Evolutionary conservation across 1,140 invertebrate species (phyloP).

Genomic region (Harlomillsia oculata): DNA sequence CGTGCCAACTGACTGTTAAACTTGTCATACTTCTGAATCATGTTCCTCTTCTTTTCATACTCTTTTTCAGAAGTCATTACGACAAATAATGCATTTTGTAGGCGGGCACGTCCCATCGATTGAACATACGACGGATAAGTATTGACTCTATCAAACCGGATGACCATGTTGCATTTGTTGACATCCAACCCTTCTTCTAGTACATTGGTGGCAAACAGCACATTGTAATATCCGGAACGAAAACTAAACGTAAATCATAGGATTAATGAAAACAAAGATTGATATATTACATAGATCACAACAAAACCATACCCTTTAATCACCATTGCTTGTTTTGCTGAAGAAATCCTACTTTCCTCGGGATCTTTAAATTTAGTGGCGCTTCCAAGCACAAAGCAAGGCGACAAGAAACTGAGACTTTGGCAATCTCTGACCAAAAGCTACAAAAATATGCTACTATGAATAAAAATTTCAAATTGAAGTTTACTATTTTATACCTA

Average conservation of each 20-base stretch:
- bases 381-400: constrained; percentile 56
- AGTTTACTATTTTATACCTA: neutral
- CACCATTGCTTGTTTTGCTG: constrained; percentile 52
- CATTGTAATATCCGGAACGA: constrained; percentile 44
- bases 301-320: constrained; percentile 37
- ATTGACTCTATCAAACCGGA: constrained; percentile 51
- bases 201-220: constrained; percentile 14
- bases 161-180: constrained; percentile 11
- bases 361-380: neutral
- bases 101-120: constrained; percentile 62
- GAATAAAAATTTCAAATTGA: neutral
- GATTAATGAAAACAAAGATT: neutral
- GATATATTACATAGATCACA: neutral
- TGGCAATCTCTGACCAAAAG: no score
- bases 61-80: constrained; percentile 42
- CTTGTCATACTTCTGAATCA: constrained; percentile 25
- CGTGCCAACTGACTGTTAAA: neutral
- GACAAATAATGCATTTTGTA: constrained; percentile 48
- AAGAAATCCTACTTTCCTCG: neutral
- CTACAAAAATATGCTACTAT: neutral
- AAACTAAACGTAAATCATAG: constrained; percentile 41
- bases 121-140: constrained; percentile 73
- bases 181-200: constrained; percentile 28
- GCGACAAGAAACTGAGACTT: neutral
- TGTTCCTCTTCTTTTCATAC: no score